phyloP scores from a whole-genome alignment of 1,140 invertebrate genomes.

The Hermetia illucens region DNA sequence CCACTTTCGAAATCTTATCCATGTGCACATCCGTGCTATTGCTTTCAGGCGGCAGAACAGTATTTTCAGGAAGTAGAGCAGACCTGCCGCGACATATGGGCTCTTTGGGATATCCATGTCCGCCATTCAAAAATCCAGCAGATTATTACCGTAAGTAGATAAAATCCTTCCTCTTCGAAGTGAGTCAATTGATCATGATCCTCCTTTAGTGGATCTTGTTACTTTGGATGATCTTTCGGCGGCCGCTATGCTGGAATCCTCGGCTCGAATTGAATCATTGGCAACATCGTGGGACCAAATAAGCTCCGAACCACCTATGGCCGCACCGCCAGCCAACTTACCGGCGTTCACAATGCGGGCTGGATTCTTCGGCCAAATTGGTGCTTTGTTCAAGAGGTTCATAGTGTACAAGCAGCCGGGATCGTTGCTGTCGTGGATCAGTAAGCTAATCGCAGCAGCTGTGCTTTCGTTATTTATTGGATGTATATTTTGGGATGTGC shows the following conservation, averaged over 20 bases:
- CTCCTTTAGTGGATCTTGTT: slow-evolving; percentile 70
- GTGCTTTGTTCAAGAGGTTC: slow-evolving; percentile 24
- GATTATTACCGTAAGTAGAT: slow-evolving; percentile 80
- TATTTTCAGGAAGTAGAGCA: slow-evolving; percentile 76
- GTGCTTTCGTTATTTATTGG: slow-evolving; percentile 72
- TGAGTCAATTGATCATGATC: background rate
- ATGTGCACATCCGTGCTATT: slow-evolving; percentile 78
- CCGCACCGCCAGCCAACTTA: slow-evolving; percentile 25
- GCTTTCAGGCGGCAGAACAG: slow-evolving; percentile 74
- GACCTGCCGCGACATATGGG: slow-evolving; percentile 90
- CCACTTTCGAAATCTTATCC: slow-evolving; percentile 89
- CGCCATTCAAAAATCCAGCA: slow-evolving; percentile 89
- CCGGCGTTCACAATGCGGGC: slow-evolving; percentile 24
- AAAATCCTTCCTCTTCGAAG: slow-evolving; percentile 1
- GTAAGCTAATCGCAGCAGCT: slow-evolving; percentile 59
- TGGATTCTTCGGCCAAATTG: slow-evolving; percentile 33
- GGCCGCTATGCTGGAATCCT: slow-evolving; percentile 87
- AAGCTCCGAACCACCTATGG: slow-evolving; percentile 28
- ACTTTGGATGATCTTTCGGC: slow-evolving; percentile 84
- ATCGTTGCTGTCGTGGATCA: slow-evolving; percentile 62
- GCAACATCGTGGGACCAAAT: slow-evolving; percentile 50
- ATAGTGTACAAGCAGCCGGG: slow-evolving; percentile 77
- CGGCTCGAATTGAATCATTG: slow-evolving; percentile 78
- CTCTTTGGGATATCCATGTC: slow-evolving; percentile 86
- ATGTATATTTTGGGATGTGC: slow-evolving; percentile 78